Percentiles rank a stretch among this genome's conserved stretches.
Conservation (phyloP, 2,113 vertebrate genomes). For the Bambusicola thoracicus region DNA sequence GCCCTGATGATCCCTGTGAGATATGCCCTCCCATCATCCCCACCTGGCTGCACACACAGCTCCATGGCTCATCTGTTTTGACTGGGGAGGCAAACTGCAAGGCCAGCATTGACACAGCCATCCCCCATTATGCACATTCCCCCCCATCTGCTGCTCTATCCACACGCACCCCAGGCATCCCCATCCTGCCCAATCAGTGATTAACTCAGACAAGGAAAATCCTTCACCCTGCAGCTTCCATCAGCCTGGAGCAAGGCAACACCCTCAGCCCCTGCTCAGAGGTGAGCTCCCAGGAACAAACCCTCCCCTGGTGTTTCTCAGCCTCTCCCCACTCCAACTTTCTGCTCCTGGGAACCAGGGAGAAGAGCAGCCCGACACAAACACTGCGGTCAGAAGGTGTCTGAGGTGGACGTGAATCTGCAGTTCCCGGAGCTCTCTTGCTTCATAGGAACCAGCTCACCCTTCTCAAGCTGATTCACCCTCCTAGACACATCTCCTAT, state of each 20-base stretch:
- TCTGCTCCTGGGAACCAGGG: not conserved
- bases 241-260: not conserved
- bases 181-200: conserved; percentile 8
- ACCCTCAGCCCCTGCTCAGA: not conserved
- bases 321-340: not conserved
- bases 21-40: not conserved
- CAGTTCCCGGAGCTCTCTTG: not conserved
- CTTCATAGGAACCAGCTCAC: conserved; percentile 34
- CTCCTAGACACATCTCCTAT: not conserved
- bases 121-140: not conserved
- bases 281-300: not conserved
- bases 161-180: not conserved
- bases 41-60: conserved; percentile 1
- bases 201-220: not conserved
- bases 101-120: conserved; percentile 23
- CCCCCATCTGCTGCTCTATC: not conserved
- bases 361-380: not conserved
- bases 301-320: not conserved
- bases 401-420: not conserved
- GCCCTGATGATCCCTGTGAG: not conserved
- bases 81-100: conserved; percentile 52
- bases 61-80: conserved; percentile 66
- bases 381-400: not conserved
- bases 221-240: too few species aligned
- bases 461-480: conserved; percentile 27